A percentile compares a stretch with the other conserved stretches of the same genome.
phyloP scores from a whole-genome alignment of 1,140 invertebrate genomes.

The Cydia fagiglandana region DNA sequence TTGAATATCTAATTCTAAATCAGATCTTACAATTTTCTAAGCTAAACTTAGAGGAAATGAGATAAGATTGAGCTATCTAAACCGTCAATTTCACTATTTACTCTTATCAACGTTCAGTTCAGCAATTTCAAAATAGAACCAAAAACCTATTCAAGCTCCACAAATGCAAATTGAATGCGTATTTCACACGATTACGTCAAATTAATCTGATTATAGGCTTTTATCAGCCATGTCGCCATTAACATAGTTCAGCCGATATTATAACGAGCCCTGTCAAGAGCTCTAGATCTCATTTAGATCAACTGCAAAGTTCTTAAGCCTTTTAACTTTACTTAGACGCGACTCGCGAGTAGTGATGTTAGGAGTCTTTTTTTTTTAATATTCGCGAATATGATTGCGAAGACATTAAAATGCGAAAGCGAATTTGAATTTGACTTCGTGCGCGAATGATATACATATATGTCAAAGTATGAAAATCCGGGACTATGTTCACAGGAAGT shows the following conservation, averaged over 20 bases:
- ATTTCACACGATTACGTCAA: conserved; percentile 8
- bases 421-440: no score
- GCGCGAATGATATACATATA: no score
- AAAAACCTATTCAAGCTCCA: background rate
- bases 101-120: background rate
- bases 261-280: conserved; percentile 18
- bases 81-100: background rate
- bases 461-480: no score
- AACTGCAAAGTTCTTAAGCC: conserved; percentile 16
- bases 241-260: conserved; percentile 6
- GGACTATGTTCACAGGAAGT: no score
- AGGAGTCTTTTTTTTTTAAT: background rate
- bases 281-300: conserved; percentile 20
- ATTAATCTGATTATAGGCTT: conserved; percentile 14
- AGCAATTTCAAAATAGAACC: background rate
- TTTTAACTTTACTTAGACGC: conserved; percentile 3
- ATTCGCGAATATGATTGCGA: no score
- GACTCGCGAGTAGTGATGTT: background rate
- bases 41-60: background rate
- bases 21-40: no score
- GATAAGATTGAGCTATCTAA: background rate
- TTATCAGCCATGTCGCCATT: background rate
- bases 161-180: conserved; percentile 2
- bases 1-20: background rate
- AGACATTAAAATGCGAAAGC: no score